Percentiles rank a stretch among this genome's conserved stretches.
Conservation (phyloP, 2,888 invertebrate genomes). For the Rhagium mordax region DNA sequence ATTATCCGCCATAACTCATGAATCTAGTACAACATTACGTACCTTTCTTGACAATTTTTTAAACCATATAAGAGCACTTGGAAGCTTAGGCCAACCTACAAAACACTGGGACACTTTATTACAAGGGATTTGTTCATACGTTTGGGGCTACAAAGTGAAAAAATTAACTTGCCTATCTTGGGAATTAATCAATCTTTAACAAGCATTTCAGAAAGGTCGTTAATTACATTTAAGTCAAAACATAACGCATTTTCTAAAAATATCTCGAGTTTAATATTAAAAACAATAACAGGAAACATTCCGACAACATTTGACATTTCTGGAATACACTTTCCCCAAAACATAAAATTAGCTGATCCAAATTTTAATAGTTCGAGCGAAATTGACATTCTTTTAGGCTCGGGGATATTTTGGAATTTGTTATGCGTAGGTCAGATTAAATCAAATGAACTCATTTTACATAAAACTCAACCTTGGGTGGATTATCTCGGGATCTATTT, state of each 20-base stretch:
- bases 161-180: conserved; percentile 22
- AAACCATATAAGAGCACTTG: conserved; percentile 21
- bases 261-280: conserved; percentile 8
- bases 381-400: conserved; percentile 8
- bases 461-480: not conserved
- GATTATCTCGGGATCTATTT: not conserved
- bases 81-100: conserved; percentile 16
- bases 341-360: conserved; percentile 5
- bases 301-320: not conserved
- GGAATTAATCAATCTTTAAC: conserved; percentile 1
- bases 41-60: conserved; percentile 32
- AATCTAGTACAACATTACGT: too few relatives aligned
- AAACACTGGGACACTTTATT: conserved; percentile 21
- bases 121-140: not conserved
- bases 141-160: not conserved
- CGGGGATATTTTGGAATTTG: conserved; percentile 16
- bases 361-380: conserved; percentile 6
- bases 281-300: conserved; percentile 18
- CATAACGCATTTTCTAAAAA: conserved; percentile 10
- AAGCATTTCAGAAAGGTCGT: not conserved
- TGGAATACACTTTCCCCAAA: not conserved
- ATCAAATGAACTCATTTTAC: not conserved
- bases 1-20: too few relatives aligned
- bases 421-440: not conserved
- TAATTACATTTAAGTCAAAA: not conserved